These are phyloP conservation scores for Cephus cinctus DNA, from an alignment of 1,140 invertebrate species.

Conservation along the genomic window DNA sequence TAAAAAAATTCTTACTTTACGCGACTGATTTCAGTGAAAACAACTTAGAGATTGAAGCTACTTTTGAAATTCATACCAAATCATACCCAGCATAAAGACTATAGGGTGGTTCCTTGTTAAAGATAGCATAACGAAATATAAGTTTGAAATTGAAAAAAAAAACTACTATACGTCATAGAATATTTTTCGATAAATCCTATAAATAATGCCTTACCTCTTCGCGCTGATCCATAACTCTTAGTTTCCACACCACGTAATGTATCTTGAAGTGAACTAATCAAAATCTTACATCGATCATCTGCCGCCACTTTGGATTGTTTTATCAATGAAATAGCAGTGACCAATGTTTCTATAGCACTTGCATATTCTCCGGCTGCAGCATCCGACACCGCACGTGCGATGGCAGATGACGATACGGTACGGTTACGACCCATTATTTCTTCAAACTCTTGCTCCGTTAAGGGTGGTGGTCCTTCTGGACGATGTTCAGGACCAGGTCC, in stretches of 20 bases:
- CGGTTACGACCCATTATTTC: constrained; percentile 97
- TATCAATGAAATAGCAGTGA: constrained; percentile 97
- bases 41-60: too few species aligned
- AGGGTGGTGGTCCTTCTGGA: constrained; percentile 63
- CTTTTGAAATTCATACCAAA: too few species aligned
- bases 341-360: constrained; percentile 96
- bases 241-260: constrained; percentile 96
- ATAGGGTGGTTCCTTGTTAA: too few species aligned
- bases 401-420: constrained; percentile 95
- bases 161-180: too few species aligned
- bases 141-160: constrained; percentile 38
- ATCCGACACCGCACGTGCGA: constrained; percentile 94
- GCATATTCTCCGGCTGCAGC: constrained; percentile 96
- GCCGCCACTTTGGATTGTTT: constrained; percentile 95
- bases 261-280: constrained; percentile 95
- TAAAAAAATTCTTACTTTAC: too few species aligned
- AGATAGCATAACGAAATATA: constrained; percentile 35
- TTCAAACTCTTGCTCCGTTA: constrained; percentile 95
- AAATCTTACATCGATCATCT: constrained; percentile 97
- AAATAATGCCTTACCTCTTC: constrained; percentile 61
- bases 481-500: constrained; percentile 59
- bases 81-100: too few species aligned
- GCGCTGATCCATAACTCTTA: constrained; percentile 84
- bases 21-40: too few species aligned
- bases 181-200: too few species aligned